Evolutionary conservation across 2,797 vertebrate species (phyloP).

Genomic region (Agapornis canus): DNA sequence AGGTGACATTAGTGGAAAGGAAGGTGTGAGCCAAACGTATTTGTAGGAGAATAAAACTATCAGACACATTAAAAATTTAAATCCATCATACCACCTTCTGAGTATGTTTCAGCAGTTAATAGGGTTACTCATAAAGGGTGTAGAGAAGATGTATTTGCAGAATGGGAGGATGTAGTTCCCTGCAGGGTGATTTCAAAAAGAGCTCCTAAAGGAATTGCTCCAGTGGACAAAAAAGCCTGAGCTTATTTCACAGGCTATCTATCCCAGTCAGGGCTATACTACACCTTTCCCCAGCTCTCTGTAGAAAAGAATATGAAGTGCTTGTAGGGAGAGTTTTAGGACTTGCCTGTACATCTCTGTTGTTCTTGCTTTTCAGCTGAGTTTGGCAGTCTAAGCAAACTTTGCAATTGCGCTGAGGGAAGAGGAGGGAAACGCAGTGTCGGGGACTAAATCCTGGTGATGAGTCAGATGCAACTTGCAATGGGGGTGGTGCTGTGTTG

Average conservation of each 20-base stretch:
- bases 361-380: not conserved
- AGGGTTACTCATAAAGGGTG: not conserved
- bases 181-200: not conserved
- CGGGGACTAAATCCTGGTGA: not conserved
- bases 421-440: rapidly evolving
- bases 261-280: not conserved
- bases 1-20: not conserved
- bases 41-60: not conserved
- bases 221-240: not conserved
- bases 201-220: not conserved
- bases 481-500: not conserved
- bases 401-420: not conserved
- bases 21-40: not conserved
- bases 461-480: not conserved
- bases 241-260: not conserved
- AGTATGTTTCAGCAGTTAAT: not conserved
- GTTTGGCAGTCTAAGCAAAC: not conserved
- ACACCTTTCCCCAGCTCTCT: too few species aligned
- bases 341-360: not conserved
- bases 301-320: not conserved
- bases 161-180: not conserved
- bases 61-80: not conserved
- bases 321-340: not conserved
- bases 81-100: not conserved
- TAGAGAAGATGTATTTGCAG: not conserved